Evolutionary conservation across 2,888 invertebrate species (phyloP), one percentile per base, ranked within the genome.

Genomic region (Tipula vernalis): DNA sequence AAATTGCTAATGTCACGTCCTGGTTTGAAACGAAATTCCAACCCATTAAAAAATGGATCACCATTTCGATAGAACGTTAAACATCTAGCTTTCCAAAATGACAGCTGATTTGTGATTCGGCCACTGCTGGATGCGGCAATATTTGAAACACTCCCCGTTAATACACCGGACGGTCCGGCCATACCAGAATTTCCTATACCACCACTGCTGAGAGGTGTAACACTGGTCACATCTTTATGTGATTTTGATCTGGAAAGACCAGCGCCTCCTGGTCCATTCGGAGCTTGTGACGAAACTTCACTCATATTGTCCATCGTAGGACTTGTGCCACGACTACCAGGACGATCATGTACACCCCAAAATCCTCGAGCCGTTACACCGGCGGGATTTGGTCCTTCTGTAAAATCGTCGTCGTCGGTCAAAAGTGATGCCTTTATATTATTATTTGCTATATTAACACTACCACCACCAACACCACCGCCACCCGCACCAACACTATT

Each of bases 31-130:
- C 96, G 94, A 90, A 96, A 95, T 91, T 97, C 97, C 51, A 97
- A 94, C 0, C 98, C 98, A 15, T 96, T 97, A 90, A 96, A 97
- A 90, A 97, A 97, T 0, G 97, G 96, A 90, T 98, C 98, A 3
- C 98, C 98, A 93, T 98, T 98, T 90, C 97, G 95, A 92, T 96
- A 98, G 92, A 98, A 98, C 0, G 96, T 95, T 87, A 98, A 96
- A 86, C 97, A 93, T 87, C 97, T 93, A 0, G 97, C 96, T 89
- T 96, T 95, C 97, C 97, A 97, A 90, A 96, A 97, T 88, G 96
- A 96, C 86, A 96, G 93, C 18, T 85, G 85, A 91, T 96, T 96
- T 88, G 94, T 95, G 91, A 96, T 96, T 89, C 95, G 91, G 90
- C 92, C 93, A 86, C 57, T 28, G 2, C 28, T 86, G 44, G 86